These are phyloP conservation scores for Oncorhynchus clarkii DNA, from an alignment of 2,113 vertebrate species.

Conservation along the genomic window DNA sequence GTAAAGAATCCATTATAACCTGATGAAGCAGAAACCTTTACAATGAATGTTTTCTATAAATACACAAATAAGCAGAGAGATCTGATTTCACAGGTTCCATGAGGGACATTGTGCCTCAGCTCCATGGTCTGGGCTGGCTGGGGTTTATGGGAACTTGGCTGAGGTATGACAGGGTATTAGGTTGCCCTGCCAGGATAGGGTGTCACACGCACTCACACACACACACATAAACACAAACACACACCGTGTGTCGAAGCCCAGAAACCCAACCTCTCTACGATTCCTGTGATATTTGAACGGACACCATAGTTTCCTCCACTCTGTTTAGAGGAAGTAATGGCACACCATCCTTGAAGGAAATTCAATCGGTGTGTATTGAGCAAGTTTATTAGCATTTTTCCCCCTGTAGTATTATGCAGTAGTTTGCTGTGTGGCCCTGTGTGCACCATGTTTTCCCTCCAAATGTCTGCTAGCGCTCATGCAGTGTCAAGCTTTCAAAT, in stretches of 20 bases:
- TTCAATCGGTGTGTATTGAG: conserved; percentile 33
- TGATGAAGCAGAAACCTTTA: conserved; percentile 43
- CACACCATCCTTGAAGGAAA: conserved; percentile 50
- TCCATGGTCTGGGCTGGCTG: conserved; percentile 22
- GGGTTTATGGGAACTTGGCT: conserved; percentile 52
- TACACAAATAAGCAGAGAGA: conserved; percentile 54
- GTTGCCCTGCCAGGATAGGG: conserved; percentile 44
- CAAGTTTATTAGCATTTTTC: conserved; percentile 45
- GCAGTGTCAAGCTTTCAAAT: no score
- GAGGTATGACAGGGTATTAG: conserved; percentile 50
- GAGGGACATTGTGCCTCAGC: conserved; percentile 40
- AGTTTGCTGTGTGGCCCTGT: neutral
- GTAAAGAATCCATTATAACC: conserved; percentile 23
- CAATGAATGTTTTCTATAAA: conserved; percentile 33
- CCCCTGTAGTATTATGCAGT: conserved; percentile 9
- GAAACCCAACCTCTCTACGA: conserved; percentile 46
- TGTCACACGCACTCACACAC: conserved; percentile 20
- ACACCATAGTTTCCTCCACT: conserved; percentile 5
- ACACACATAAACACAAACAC: no score
- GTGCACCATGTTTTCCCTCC: neutral
- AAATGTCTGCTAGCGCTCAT: no score
- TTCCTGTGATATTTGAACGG: conserved; percentile 33
- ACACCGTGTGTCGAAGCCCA: conserved; percentile 34
- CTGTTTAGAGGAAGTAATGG: conserved; percentile 43
- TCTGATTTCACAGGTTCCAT: conserved; percentile 41